phyloP scores from a whole-genome alignment of 2,113 vertebrate species.

The Myiozetetes cayanensis region DNA sequence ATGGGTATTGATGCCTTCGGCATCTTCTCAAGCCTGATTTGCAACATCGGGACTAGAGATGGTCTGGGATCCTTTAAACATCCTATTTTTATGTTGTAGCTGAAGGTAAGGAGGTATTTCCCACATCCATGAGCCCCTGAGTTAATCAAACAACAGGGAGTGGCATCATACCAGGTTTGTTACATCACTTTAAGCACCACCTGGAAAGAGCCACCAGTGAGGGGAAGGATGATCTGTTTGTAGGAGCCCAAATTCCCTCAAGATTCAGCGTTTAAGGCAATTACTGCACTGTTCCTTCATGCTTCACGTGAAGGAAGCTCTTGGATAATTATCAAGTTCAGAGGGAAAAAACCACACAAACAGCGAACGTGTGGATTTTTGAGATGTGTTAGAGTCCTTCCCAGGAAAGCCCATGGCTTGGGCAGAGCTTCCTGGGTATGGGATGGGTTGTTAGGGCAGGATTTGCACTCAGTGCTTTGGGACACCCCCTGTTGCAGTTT shows the following conservation, averaged over 20 bases:
- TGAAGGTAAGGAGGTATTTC: neutral
- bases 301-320: neutral
- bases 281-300: neutral
- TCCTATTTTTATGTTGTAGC: neutral
- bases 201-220: neutral
- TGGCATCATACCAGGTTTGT: neutral
- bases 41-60: neutral
- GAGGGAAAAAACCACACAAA: neutral
- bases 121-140: neutral
- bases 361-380: neutral
- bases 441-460: neutral
- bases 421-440: neutral
- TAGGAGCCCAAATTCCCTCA: neutral
- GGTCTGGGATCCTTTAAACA: neutral
- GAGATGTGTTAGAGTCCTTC: neutral
- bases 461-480: accelerated
- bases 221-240: neutral
- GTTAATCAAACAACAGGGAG: neutral
- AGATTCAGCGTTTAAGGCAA: slow-evolving; percentile 2
- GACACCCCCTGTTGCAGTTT: neutral
- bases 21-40: neutral
- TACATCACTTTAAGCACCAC: neutral
- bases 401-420: neutral
- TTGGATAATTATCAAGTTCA: neutral
- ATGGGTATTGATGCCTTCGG: neutral